Evolutionary conservation across 2,888 invertebrate species (phyloP).

Genomic region (Malacosoma neustria): DNA sequence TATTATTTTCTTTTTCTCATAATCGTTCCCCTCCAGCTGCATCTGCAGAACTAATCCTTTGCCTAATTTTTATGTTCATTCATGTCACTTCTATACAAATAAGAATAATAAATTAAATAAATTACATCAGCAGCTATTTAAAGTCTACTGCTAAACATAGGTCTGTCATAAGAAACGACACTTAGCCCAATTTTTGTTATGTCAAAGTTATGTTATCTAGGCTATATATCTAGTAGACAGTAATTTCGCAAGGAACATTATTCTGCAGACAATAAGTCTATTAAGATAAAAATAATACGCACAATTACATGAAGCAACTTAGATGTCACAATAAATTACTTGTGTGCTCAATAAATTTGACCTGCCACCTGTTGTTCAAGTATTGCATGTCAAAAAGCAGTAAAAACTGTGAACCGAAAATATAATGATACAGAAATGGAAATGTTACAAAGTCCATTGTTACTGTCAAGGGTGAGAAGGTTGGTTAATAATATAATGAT

Average conservation of each 20-base stretch:
- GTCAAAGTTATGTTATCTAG: no score
- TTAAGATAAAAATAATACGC: background rate
- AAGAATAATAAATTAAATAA: no score
- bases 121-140: no score
- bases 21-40: no score
- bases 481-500: conserved; percentile 73
- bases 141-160: no score
- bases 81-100: no score
- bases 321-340: conserved; percentile 8
- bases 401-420: conserved; percentile 46
- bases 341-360: background rate
- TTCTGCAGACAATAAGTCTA: background rate
- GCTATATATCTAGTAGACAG: no score
- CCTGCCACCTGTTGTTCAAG: conserved; percentile 44
- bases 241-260: background rate
- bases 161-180: no score
- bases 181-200: no score
- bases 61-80: no score
- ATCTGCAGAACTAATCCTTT: no score
- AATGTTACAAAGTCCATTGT: conserved; percentile 68
- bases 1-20: no score
- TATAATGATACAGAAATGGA: conserved; percentile 68
- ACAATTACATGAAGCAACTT: background rate
- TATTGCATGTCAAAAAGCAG: conserved; percentile 62
- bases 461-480: conserved; percentile 73